These are phyloP conservation scores for Panagrolaimus sp. DNA, from an alignment of 1,140 invertebrate species.

Conservation along the genomic window DNA sequence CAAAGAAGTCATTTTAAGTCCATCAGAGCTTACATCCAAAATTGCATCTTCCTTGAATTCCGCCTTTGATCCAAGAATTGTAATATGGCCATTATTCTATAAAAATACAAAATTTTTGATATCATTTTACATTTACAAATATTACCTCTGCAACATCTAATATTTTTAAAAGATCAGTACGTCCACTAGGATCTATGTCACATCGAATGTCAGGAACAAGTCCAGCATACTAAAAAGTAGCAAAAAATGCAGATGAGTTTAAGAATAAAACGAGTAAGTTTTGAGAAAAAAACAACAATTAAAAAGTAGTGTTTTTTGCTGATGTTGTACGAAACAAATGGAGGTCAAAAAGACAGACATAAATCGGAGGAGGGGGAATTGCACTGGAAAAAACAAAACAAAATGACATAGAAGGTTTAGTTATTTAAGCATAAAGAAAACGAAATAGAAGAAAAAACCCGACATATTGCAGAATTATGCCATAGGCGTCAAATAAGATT, in stretches of 20 bases:
- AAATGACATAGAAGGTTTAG: no score
- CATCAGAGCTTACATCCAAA: slow-evolving; percentile 25
- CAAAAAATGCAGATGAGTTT: background rate
- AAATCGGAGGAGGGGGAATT: no score
- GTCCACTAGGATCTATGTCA: slow-evolving; percentile 46
- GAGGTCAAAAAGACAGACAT: no score
- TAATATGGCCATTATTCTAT: slow-evolving; percentile 18
- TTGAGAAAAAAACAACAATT: no score
- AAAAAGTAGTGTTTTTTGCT: no score
- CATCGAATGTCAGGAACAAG: slow-evolving; percentile 37
- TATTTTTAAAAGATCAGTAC: slow-evolving; percentile 46
- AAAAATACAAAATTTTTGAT: background rate
- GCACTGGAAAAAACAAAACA: no score
- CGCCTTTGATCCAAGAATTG: background rate
- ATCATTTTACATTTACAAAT: background rate
- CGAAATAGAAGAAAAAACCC: no score
- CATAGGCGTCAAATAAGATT: no score
- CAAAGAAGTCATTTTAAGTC: background rate
- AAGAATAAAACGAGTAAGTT: no score
- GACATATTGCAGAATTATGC: no score
- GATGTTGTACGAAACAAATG: no score
- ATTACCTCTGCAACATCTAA: slow-evolving; percentile 32
- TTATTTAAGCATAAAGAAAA: no score
- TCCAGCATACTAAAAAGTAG: slow-evolving; percentile 36
- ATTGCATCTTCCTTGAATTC: slow-evolving; percentile 27